Percentiles rank a stretch among this genome's conserved stretches.
phyloP scores from a whole-genome alignment of 2,888 invertebrate genomes.

The Eledona agricola region DNA sequence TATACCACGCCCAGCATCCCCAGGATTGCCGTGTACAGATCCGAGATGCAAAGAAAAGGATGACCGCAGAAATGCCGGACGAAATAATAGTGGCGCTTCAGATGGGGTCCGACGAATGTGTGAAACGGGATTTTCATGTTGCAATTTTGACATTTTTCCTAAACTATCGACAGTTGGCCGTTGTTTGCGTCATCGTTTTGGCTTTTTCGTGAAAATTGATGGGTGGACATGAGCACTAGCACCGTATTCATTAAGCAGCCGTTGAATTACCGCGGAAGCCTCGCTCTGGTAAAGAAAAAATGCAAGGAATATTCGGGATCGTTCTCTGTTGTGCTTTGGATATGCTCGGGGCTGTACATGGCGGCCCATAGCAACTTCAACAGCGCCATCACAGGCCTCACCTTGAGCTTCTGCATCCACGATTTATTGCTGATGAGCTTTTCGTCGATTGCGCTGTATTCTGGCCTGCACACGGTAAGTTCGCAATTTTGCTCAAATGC shows the following conservation, averaged over 20 bases:
- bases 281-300: conserved; percentile 9
- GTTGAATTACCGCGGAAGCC: conserved; percentile 13
- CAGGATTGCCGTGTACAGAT: conserved; percentile 53
- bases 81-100: conserved; percentile 46
- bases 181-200: conserved; percentile 14
- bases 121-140: conserved; percentile 55
- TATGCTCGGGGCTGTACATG: conserved; percentile 52
- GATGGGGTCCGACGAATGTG: conserved; percentile 50
- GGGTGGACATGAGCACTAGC: conserved; percentile 47
- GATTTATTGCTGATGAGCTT: conserved; percentile 4
- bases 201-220: conserved; percentile 15
- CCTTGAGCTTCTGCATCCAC: conserved; percentile 1
- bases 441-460: conserved; percentile 45
- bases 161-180: conserved; percentile 32
- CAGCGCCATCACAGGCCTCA: conserved; percentile 49
- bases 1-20: conserved; percentile 54
- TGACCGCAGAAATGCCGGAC: conserved; percentile 50
- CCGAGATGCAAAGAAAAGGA: conserved; percentile 50
- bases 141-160: conserved; percentile 18
- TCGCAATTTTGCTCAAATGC: conserved; percentile 36
- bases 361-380: conserved; percentile 52
- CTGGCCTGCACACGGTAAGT: conserved; percentile 49
- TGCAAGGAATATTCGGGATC: conserved; percentile 9
- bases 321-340: conserved; percentile 48
- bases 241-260: conserved; percentile 51